Conservation (phyloP, 2,113 vertebrate genomes). For the Dolichallabes microphthalmus region DNA sequence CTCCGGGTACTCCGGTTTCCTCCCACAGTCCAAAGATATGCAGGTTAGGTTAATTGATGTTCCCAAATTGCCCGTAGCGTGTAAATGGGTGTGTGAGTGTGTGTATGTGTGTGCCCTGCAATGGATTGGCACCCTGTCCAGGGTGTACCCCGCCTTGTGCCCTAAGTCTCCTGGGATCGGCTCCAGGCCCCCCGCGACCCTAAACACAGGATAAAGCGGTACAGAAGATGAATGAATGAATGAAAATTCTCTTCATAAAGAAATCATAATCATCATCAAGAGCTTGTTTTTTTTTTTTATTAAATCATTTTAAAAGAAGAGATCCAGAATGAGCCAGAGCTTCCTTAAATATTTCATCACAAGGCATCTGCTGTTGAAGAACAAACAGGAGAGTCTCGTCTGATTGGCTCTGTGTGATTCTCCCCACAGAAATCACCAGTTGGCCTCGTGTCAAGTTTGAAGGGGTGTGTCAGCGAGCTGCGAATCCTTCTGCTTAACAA, state of each 20-base stretch:
- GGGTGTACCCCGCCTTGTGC: too few relatives aligned
- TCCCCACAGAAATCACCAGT: constrained; percentile 54
- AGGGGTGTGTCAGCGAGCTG: constrained; percentile 52
- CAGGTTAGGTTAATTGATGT: too few relatives aligned
- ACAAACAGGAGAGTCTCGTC: constrained; percentile 58
- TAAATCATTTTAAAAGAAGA: not conserved
- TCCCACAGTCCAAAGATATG: too few relatives aligned
- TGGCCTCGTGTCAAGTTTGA: constrained; percentile 38
- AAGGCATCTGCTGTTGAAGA: constrained; percentile 65
- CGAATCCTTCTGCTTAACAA: constrained; percentile 34
- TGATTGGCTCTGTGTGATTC: constrained; percentile 47
- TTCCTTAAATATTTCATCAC: constrained; percentile 63
- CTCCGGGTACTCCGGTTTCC: too few relatives aligned
- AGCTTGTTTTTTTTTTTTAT: not conserved
- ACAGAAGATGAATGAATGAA: too few relatives aligned
- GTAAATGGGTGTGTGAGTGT: too few relatives aligned
- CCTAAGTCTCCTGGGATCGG: too few relatives aligned
- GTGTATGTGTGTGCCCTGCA: too few relatives aligned
- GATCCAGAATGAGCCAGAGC: constrained; percentile 22
- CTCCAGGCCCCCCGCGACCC: too few relatives aligned
- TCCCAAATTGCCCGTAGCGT: too few relatives aligned
- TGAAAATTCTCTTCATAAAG: not conserved
- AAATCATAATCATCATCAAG: not conserved
- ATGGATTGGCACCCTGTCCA: too few relatives aligned
- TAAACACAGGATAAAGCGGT: too few relatives aligned